Percentiles rank a stretch among this genome's conserved stretches.
phyloP scores from a whole-genome alignment of 2,113 vertebrate species.

The Silurus glanis region DNA sequence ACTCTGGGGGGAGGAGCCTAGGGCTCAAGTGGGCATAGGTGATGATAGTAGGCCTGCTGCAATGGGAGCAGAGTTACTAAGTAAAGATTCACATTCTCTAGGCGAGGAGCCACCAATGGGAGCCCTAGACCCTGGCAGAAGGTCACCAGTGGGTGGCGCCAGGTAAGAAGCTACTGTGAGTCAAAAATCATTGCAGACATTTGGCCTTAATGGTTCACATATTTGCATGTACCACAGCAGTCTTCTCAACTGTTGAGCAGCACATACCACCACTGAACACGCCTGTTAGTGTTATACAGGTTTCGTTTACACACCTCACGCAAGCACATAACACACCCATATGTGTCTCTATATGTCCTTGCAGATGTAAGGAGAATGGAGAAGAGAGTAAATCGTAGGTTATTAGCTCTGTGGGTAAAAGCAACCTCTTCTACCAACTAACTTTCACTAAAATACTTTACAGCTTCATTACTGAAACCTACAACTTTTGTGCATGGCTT shows the following conservation, averaged over 20 bases:
- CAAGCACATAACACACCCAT: slow-evolving; percentile 46
- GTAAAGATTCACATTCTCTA: slow-evolving; percentile 93
- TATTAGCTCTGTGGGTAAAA: slow-evolving; percentile 82
- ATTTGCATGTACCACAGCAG: slow-evolving; percentile 48
- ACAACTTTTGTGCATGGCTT: slow-evolving; percentile 36
- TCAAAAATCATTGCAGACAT: not conserved
- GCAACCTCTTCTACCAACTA: slow-evolving; percentile 61
- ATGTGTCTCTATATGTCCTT: slow-evolving; percentile 64
- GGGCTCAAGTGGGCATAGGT: slow-evolving; percentile 80
- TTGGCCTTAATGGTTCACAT: slow-evolving; percentile 18
- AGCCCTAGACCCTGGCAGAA: slow-evolving; percentile 85
- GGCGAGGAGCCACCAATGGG: slow-evolving; percentile 88
- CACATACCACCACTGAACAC: slow-evolving; percentile 37
- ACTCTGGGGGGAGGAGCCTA: slow-evolving; percentile 93
- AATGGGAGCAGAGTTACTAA: slow-evolving; percentile 86
- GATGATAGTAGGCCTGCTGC: slow-evolving; percentile 85
- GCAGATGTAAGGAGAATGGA: slow-evolving; percentile 78
- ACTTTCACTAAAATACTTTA: slow-evolving; percentile 51
- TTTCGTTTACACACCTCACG: slow-evolving; percentile 39
- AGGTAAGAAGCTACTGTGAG: slow-evolving; percentile 72
- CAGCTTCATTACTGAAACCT: slow-evolving; percentile 30
- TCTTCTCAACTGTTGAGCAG: slow-evolving; percentile 38
- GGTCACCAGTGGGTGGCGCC: slow-evolving; percentile 90
- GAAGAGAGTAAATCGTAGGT: slow-evolving; percentile 80
- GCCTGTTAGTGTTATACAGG: slow-evolving; percentile 36